phyloP scores from a whole-genome alignment of 2,113 vertebrate genomes.

The Chroicocephalus ridibundus region DNA sequence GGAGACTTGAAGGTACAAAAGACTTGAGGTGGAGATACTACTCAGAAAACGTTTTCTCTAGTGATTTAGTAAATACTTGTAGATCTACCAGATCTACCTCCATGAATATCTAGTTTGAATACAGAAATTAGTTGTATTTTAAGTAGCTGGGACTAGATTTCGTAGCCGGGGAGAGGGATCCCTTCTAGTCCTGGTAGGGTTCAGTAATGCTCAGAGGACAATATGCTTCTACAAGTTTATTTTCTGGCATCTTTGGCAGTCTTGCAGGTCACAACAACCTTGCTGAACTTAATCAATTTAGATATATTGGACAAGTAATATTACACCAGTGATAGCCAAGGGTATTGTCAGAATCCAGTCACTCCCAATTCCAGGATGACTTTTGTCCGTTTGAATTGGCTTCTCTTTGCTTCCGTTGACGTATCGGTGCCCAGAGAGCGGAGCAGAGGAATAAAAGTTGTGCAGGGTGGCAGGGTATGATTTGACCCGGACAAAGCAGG shows the following conservation, averaged over 20 bases:
- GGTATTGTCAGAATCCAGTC: not conserved
- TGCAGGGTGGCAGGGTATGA: not conserved
- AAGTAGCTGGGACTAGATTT: not conserved
- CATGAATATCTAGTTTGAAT: not conserved
- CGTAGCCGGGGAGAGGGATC: not conserved
- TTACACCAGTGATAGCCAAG: not conserved
- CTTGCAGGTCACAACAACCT: not conserved
- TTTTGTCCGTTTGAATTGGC: not conserved
- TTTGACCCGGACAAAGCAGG: not conserved
- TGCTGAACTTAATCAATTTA: not conserved
- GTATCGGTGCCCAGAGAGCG: too few species aligned
- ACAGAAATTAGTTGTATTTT: not conserved
- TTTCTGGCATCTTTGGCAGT: not conserved
- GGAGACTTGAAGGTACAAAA: not conserved
- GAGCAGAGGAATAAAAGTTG: not conserved
- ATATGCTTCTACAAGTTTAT: not conserved
- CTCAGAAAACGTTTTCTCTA: not conserved
- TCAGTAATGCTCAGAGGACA: not conserved
- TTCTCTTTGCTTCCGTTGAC: not conserved
- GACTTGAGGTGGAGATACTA: not conserved
- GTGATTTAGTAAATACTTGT: not conserved
- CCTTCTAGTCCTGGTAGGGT: not conserved
- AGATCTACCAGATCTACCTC: not conserved
- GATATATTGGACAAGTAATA: not conserved
- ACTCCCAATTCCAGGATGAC: not conserved